Evolutionary conservation across 2,888 invertebrate genomes (phyloP), one percentile per base, ranked within the genome.

Genomic region (Hartigia nigra): DNA sequence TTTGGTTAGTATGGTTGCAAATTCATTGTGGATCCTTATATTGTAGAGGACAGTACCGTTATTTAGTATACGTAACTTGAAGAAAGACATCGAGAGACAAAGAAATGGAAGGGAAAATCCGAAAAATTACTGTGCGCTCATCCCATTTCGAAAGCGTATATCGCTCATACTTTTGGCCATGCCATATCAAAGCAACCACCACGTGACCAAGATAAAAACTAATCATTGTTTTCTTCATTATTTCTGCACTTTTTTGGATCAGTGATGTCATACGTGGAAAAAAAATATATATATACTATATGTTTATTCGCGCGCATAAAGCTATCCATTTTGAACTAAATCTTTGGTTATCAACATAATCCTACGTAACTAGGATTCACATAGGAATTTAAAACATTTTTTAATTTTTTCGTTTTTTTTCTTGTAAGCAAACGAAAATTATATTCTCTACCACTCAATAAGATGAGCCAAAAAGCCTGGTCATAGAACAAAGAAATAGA

Each of bases 291-390:
- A 14, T 39, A 4, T 39, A n/a, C n/a, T 39, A 55, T 14, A 23
- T 55, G 9, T 55, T 9, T 55, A 39, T 39, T 39, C 23, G 14
- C 23, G 23, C 55, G 31, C 9, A 37, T 82, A 84, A 85, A 84
- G 81, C 84, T 85, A 84, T 82, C 78, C 79, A 81, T 83, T 86
- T 86, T 86, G 86, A 86, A 86, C 86, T 85, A 82, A 83, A 82
- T 83, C 76, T 78, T 85, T 79, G 80, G 80, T 78, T 77, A 77
- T 80, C 69, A 55, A 32, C 23, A 23, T 34, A 69, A 76, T 70
- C 69, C 55, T 76, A 75, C 36, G 55, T 23, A 23, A 23, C 23
- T 55, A 23, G 9, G 23, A 55, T 55, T 23, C 23, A 9, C 9
- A 55, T 55, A 23, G 23, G 23, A 55, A 55, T 55, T 55, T 23